A percentile compares a stretch with the other conserved stretches of the same genome.
Evolutionary conservation across 1,140 invertebrate species (phyloP).

Genomic region (Aplysia californica): DNA sequence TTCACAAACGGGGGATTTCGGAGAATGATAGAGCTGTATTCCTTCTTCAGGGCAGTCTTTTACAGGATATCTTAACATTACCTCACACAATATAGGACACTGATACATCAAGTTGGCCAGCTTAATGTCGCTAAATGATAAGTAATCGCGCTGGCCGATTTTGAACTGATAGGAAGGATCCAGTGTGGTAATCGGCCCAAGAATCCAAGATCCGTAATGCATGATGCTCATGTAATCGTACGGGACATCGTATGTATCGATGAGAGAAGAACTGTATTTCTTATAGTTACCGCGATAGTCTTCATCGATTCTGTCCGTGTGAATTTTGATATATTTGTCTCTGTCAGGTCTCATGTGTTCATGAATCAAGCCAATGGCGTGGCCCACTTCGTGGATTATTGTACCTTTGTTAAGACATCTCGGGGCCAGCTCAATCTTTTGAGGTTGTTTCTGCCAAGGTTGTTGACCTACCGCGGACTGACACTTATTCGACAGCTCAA

Average conservation of each 20-base stretch:
- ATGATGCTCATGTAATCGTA: conserved; percentile 71
- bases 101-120: conserved; percentile 49
- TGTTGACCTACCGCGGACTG: background rate
- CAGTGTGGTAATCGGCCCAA: conserved; percentile 37
- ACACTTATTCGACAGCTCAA: background rate
- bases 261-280: conserved; percentile 61
- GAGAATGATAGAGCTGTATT: background rate
- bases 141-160: conserved; percentile 39
- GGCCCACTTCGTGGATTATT: conserved; percentile 68
- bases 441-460: background rate
- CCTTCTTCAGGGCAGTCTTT: background rate
- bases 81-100: conserved; percentile 25
- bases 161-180: conserved; percentile 36
- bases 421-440: background rate
- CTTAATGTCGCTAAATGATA: conserved; percentile 51
- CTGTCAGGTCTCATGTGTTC: conserved; percentile 77
- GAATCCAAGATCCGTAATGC: conserved; percentile 56
- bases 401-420: conserved; percentile 33
- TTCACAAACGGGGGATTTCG: background rate
- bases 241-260: conserved; percentile 65
- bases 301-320: conserved; percentile 74
- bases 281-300: conserved; percentile 68
- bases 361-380: conserved; percentile 70
- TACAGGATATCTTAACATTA: background rate
- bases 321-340: conserved; percentile 74